Evolutionary conservation across 2,888 invertebrate species (phyloP), one percentile per base, ranked within the genome.

Genomic region (Apodemia mormo): DNA sequence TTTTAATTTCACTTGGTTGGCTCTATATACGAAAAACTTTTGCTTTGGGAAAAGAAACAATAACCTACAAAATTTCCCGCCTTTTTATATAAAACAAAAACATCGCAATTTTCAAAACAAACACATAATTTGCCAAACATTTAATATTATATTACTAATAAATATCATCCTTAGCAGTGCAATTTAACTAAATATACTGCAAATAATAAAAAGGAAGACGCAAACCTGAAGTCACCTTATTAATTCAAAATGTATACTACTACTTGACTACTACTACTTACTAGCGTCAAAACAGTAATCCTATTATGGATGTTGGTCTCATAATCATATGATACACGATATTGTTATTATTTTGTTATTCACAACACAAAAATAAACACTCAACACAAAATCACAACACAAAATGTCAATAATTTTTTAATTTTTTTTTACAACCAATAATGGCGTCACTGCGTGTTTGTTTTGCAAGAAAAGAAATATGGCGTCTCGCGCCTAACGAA

Each of bases 381-480:
- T 56, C 14, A 29, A 56, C 49, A 40, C 40, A n/a, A 40, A 40
- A 8, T 40, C 8, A 49, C 49, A 49, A 14, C 49, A 56, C 29
- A 56, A 56, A 56, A 56, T 56, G 49, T 49, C 29, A 56, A 29
- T 6, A 29, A 14, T 56, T 56, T 56, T 56, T 56, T 22, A 8
- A 56, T 9, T 29, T 29, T 56, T 37, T 54, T 56, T 56, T 29
- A 56, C 56, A 8, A 56, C 56, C 29, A 29, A 56, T 8, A 56
- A 56, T 56, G 56, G 56, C 56, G 56, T 56, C 56, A 29, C 56
- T 56, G 56, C 56, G 56, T 56, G 56, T 56, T 56, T 56, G 56
- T 29, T n/a, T 9, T 56, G 56, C 56, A 56, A 29, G 29, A 56
- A 22, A 56, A 56, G 22, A 14, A 49, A 49, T 49, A 56, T 56